phyloP scores from a whole-genome alignment of 1,140 invertebrate genomes.

The Drosophila rhopaloa region DNA sequence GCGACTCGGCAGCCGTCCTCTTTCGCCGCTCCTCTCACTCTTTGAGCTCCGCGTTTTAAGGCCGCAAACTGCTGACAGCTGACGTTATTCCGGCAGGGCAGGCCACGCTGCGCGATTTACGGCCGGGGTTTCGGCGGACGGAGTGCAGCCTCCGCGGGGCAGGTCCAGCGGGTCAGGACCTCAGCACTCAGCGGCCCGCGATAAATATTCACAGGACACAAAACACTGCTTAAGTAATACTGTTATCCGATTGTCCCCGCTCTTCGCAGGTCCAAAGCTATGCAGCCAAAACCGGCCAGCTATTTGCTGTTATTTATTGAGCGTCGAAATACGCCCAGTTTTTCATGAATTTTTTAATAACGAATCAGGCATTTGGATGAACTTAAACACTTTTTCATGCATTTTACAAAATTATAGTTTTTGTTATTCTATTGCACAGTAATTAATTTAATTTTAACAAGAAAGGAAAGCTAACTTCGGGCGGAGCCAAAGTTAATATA shows the following conservation, averaged over 20 bases:
- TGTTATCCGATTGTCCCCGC: constrained; percentile 17
- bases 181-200: constrained; percentile 10
- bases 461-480: no score
- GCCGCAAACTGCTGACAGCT: constrained; percentile 68
- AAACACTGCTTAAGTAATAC: constrained; percentile 21
- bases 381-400: no score
- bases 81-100: constrained; percentile 42
- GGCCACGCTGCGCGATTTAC: constrained; percentile 44
- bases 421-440: no score
- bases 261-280: not conserved
- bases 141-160: constrained; percentile 27
- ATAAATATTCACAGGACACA: constrained; percentile 30
- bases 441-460: no score
- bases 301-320: no score
- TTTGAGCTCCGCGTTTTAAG: constrained; percentile 58
- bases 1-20: not conserved
- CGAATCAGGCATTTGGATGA: no score
- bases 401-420: no score
- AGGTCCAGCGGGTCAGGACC: constrained; percentile 20
- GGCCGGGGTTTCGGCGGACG: constrained; percentile 22
- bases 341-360: no score
- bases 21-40: not conserved
- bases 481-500: no score
- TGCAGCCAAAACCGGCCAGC: no score
- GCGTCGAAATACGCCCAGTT: no score